Evolutionary conservation across 2,113 vertebrate species (phyloP).

Genomic region (Scomber scombrus): DNA sequence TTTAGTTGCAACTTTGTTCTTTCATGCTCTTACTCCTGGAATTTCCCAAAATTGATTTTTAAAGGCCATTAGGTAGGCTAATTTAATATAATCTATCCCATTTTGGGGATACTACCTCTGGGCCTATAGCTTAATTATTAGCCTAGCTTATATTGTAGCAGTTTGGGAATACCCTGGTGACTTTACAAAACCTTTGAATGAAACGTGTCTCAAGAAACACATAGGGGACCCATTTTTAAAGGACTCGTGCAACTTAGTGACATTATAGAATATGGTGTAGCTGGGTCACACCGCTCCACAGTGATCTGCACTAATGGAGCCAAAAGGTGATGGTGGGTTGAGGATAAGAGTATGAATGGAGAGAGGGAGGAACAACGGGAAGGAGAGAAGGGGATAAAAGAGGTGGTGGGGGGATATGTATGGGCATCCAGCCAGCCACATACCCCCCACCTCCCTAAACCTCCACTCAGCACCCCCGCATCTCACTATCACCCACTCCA

Average conservation of each 20-base stretch:
- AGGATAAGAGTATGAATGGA: constrained; percentile 66
- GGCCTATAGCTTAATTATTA: constrained; percentile 31
- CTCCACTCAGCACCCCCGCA: constrained; percentile 38
- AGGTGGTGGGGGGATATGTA: constrained; percentile 35
- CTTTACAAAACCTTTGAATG: constrained; percentile 37
- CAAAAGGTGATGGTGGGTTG: constrained; percentile 59
- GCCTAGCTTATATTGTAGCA: constrained; percentile 27
- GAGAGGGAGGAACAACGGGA: constrained; percentile 39
- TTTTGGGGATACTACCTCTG: constrained; percentile 35
- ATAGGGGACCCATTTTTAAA: constrained; percentile 2
- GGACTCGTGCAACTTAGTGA: constrained; percentile 4
- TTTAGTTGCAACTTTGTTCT: constrained; percentile 20
- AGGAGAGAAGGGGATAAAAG: constrained; percentile 50
- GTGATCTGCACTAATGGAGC: constrained; percentile 53
- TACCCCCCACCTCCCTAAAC: constrained; percentile 25
- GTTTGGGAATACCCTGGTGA: constrained; percentile 38
- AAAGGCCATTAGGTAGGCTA: constrained; percentile 21
- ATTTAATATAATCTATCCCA: constrained; percentile 38
- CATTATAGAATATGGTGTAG: constrained; percentile 16
- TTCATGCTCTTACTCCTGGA: constrained; percentile 27
- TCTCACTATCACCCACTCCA: constrained; percentile 39
- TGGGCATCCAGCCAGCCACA: constrained; percentile 71
- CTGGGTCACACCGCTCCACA: constrained; percentile 36
- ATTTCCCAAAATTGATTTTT: constrained; percentile 42
- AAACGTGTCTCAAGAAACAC: constrained; percentile 26